Evolutionary conservation across 2,113 vertebrate genomes (phyloP).

Genomic region (Saimiri boliviensis): DNA sequence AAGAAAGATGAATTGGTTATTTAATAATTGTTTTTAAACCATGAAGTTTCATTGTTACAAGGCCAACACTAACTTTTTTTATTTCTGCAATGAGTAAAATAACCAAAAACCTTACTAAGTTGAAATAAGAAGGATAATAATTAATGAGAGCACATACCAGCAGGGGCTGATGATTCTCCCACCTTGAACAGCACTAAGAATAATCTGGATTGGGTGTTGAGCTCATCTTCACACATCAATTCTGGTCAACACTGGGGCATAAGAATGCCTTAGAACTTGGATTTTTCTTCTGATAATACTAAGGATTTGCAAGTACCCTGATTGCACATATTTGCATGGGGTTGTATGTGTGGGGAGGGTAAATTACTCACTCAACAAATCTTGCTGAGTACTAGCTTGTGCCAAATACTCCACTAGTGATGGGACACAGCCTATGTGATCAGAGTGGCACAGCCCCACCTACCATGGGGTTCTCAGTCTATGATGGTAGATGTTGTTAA

Average conservation of each 20-base stretch:
- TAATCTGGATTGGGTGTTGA: neutral
- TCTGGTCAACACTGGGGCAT: neutral
- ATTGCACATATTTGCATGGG: neutral
- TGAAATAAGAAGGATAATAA: neutral
- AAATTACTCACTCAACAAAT: neutral
- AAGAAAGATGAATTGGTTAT: neutral
- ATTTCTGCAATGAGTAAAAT: neutral
- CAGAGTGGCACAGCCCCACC: neutral
- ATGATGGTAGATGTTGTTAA: neutral
- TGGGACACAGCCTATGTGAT: accelerated
- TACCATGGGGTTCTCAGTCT: neutral
- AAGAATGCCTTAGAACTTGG: neutral
- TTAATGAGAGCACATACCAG: neutral
- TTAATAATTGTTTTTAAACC: neutral
- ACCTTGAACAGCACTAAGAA: neutral
- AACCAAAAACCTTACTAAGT: neutral
- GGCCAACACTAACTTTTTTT: neutral
- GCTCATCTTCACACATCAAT: neutral
- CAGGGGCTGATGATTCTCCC: neutral
- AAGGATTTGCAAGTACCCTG: neutral
- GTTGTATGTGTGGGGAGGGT: too few relatives aligned
- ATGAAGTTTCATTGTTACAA: neutral
- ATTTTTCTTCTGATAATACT: neutral
- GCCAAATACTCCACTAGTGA: neutral
- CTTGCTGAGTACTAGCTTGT: neutral